phyloP scores from a whole-genome alignment of 2,797 vertebrate species.

The Sorex maritimensis region DNA sequence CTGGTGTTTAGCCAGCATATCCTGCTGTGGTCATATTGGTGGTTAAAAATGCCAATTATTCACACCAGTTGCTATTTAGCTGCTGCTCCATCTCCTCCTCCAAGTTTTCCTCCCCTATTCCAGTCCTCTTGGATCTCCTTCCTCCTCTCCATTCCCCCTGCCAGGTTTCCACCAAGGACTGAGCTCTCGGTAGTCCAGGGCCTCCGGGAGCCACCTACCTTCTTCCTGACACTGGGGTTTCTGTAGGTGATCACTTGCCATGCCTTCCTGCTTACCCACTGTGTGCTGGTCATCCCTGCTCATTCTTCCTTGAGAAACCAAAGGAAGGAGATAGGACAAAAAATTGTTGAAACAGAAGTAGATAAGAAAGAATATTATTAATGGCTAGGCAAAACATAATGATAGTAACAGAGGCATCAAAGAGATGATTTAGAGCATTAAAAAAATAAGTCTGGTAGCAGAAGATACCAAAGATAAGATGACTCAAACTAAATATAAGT shows the following conservation, averaged over 20 bases:
- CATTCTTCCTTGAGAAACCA: slow-evolving; percentile 7
- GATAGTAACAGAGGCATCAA: slow-evolving; percentile 39
- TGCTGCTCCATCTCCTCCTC: neutral
- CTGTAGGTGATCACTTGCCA: neutral
- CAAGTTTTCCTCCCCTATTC: too few species aligned
- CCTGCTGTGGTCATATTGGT: neutral
- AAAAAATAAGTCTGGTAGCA: neutral
- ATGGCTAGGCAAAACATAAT: slow-evolving; percentile 3
- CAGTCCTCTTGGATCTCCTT: neutral
- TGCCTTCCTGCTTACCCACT: neutral
- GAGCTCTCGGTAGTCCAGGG: neutral
- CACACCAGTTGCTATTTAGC: neutral
- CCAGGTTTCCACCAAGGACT: neutral
- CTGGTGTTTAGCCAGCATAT: neutral
- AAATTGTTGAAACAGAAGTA: slow-evolving; percentile 31
- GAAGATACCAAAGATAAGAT: slow-evolving; percentile 34
- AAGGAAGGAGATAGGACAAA: neutral
- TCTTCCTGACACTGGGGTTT: neutral
- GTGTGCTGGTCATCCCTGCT: neutral
- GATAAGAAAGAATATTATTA: neutral
- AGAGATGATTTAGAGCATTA: slow-evolving; percentile 15
- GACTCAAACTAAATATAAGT: neutral
- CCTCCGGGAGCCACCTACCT: neutral
- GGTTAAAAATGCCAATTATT: neutral
- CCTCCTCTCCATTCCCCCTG: neutral